Evolutionary conservation across 1,140 invertebrate genomes (phyloP), one percentile per base, ranked within the genome.

Genomic region (Leptinotarsa defecta): DNA sequence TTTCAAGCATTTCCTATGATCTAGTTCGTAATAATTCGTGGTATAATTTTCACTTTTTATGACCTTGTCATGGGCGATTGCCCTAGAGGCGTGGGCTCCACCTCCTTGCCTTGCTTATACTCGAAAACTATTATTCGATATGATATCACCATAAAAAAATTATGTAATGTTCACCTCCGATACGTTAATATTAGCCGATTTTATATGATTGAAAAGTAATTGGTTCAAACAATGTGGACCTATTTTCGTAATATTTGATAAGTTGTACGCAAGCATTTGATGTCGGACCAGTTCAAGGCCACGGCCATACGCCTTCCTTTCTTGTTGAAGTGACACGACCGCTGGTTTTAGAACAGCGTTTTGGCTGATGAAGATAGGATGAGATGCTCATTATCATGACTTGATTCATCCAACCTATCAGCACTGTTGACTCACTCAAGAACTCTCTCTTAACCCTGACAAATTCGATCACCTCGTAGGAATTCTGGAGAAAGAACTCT

Each of bases 71-170:
- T 19, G 52, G 52, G 52, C 52, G n/a, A 57, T 5, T 17, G 52
- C 52, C 52, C 52, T 57, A 57, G n/a, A 57, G 52, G 52, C 52
- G 52, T 57, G 52, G 52, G 52, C 52, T 57, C 52, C 52, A 57
- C 52, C 52, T 57, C n/a, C 52, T 57, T 19, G 52, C n/a, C 15
- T 57, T 57, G 52, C 52, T 17, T 15, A 17, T 57, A 57, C 52
- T 57, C 52, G 17, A 57, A 57, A 57, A 57, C 52, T 57, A 57
- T 57, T 57, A 57, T 57, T 57, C n/a, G n/a, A 57, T 3, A 57
- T 57, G 52, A 57, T 57, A 57, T 57, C 52, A 57, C 52, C 52
- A 57, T 57, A 57, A 57, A 57, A 22, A 43, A 57, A 57, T 57
- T 57, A 19, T 57, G 52, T 57, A 57, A 57, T 57, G n/a, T 57